Evolutionary conservation across 2,888 invertebrate genomes (phyloP).

Genomic region (Conistra vaccinii): DNA sequence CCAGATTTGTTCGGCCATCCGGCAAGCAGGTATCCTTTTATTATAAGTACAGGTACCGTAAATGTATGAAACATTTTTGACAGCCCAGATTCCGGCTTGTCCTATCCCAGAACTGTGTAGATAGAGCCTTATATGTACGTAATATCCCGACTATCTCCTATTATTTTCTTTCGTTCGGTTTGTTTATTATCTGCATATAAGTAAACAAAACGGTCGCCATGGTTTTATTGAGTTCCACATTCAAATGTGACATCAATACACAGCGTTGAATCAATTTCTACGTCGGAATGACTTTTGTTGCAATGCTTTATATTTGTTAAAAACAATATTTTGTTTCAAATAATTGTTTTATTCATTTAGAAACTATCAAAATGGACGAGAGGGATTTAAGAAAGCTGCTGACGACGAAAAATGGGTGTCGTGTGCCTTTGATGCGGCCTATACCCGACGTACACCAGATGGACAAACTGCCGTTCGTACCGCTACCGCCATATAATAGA

Average conservation of each 20-base stretch:
- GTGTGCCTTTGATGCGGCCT: conserved; percentile 83
- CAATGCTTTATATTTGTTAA: conserved; percentile 31
- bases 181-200: conserved; percentile 18
- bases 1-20: neutral
- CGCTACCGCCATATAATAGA: conserved; percentile 84
- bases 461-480: conserved; percentile 83
- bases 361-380: conserved; percentile 79
- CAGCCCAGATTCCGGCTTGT: too few relatives aligned
- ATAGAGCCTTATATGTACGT: neutral
- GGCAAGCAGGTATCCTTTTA: neutral
- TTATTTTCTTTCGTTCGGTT: neutral
- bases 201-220: conserved; percentile 53
- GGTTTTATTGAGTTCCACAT: conserved; percentile 40
- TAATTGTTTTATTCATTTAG: conserved; percentile 54
- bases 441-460: conserved; percentile 83
- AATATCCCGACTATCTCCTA: neutral
- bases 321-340: conserved; percentile 40
- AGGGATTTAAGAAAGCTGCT: conserved; percentile 85
- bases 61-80: conserved; percentile 2
- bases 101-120: neutral
- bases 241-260: conserved; percentile 53
- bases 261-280: conserved; percentile 4
- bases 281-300: conserved; percentile 35
- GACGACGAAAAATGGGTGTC: conserved; percentile 86
- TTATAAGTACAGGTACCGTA: neutral